Evolutionary conservation across 2,113 vertebrate genomes (phyloP), one percentile per base, ranked within the genome.

Genomic region (Leiothrix lutea): DNA sequence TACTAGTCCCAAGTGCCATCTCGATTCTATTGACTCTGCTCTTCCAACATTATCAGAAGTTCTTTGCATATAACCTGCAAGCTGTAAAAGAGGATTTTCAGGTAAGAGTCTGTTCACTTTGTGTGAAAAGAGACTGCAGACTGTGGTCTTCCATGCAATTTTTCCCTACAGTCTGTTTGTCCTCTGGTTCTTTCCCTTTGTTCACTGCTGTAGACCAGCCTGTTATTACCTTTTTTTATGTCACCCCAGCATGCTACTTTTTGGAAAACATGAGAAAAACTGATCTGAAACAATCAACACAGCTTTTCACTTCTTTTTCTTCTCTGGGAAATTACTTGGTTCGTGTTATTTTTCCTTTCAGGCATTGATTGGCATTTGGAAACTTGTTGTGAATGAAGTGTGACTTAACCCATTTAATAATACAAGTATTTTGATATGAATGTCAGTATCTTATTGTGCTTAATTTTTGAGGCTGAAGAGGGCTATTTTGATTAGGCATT

Each of bases 1-100:
- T 98, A 60, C 69, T 98, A 88, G 94, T 98, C 61, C 98, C 98
- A 96, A 97, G 98, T 85, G 92, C 97, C 91, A 86, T 98, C 90
- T 98, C 98, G 5, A 92, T 98, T 80, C 73, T 98, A 10, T 91
- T 98, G 96, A 86, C 97, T 85, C 92, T 98, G 23, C 89, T 98
- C 28, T 97, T 98, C 95, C 98, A 98, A 8, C 98, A 98, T 82
- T 98, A 98, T 84, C 98, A 98, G 96, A 98, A 97, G 86, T 97
- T 98, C 86, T 98, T 98, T 73, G 75, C 61, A 0, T 98, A 98
- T 93, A 98, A 98, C 83, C 95, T 98, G 23, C 97, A 98, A 69
- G 98, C 98, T 75, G 94, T 98, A 87, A 98, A 98, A 96, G 97
- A 98, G 4, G 97, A 98, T 86, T 97, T 98, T 74, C 97, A 98